Percentiles rank a stretch among this genome's conserved stretches.
phyloP scores from a whole-genome alignment of 2,888 invertebrate species.

The Microchrysa polita region DNA sequence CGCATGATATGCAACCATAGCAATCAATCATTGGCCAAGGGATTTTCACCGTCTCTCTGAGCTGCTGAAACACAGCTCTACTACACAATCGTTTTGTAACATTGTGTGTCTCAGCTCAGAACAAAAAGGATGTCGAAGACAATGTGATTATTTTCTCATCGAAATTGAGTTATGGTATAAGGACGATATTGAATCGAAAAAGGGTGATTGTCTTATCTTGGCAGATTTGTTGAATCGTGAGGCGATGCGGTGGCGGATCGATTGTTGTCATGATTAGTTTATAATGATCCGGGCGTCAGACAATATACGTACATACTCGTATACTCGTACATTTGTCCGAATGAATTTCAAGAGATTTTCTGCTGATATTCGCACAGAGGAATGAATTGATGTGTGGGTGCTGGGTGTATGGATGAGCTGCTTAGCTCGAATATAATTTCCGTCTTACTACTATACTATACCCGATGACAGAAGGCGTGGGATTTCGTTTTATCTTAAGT shows the following conservation, averaged over 20 bases:
- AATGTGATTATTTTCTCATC: conserved; percentile 33
- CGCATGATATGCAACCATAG: not conserved
- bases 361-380: no score
- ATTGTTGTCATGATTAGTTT: conserved; percentile 4
- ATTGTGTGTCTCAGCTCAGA: not conserved
- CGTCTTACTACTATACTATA: no score
- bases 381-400: no score
- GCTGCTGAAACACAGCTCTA: not conserved
- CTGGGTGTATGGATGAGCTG: no score
- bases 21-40: conserved; percentile 35
- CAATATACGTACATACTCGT: no score
- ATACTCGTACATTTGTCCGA: no score
- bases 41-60: not conserved
- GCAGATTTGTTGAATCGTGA: not conserved
- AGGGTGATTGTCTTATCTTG: not conserved
- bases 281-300: not conserved
- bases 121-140: not conserved
- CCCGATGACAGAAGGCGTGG: no score
- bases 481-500: no score
- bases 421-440: no score
- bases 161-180: conserved; percentile 29
- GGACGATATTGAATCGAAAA: conserved; percentile 24
- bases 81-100: not conserved
- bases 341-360: no score
- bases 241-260: not conserved